These are phyloP conservation scores for Phrynocephalus guinanensis DNA, from an alignment of 2,797 vertebrate species.

Conservation along the genomic window DNA sequence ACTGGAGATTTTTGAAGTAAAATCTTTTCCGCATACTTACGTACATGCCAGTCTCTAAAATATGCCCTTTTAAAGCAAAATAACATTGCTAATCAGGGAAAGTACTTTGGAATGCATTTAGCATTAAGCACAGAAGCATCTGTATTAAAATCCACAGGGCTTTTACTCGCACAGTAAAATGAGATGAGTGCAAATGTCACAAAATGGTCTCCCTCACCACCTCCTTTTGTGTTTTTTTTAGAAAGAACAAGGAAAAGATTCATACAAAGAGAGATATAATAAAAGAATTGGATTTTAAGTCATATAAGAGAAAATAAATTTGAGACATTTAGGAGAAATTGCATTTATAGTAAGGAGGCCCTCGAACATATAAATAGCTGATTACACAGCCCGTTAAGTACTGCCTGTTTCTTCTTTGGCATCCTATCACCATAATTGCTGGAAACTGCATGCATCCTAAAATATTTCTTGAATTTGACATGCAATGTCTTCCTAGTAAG, in stretches of 20 bases:
- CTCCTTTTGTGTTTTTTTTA: neutral
- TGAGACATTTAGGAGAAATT: neutral
- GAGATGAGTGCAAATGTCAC: neutral
- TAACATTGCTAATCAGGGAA: neutral
- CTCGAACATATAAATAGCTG: neutral
- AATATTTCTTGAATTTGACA: too few species aligned
- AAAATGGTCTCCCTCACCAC: neutral
- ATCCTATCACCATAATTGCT: too few species aligned
- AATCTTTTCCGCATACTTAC: neutral
- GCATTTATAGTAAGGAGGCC: neutral
- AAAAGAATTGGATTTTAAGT: neutral
- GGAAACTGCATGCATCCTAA: too few species aligned
- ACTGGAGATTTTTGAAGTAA: neutral
- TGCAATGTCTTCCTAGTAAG: too few species aligned
- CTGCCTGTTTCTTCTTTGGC: too few species aligned
- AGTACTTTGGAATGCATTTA: neutral
- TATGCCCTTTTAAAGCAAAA: neutral
- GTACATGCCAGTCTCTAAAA: neutral
- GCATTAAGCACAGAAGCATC: neutral
- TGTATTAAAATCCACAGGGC: neutral
- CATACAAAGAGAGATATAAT: neutral
- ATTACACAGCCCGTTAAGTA: neutral
- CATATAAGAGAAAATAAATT: neutral
- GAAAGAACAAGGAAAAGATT: too few species aligned
- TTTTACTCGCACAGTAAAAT: neutral